Evolutionary conservation across 1,140 invertebrate genomes (phyloP).

Genomic region (Rhopalosiphum padi): DNA sequence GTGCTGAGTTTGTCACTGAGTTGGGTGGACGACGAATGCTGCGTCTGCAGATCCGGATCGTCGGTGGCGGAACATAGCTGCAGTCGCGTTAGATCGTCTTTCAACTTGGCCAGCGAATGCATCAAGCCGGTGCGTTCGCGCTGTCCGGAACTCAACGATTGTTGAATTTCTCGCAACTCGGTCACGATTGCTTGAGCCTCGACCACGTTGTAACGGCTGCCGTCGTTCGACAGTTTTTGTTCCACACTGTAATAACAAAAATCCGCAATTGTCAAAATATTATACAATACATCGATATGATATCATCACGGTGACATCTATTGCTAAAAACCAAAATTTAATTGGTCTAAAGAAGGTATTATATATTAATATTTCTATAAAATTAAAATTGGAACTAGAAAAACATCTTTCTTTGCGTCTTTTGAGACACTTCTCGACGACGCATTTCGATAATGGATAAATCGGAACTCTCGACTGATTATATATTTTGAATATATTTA

Average conservation of each 20-base stretch:
- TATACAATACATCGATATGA: background rate
- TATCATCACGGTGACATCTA: background rate
- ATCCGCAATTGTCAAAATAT: background rate
- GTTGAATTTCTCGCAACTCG: slow-evolving; percentile 91
- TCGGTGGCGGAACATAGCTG: slow-evolving; percentile 74
- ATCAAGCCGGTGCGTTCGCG: slow-evolving; percentile 93
- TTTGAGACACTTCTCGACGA: background rate
- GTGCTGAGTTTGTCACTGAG: slow-evolving; percentile 76
- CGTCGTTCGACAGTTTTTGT: slow-evolving; percentile 71
- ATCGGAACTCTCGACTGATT: background rate
- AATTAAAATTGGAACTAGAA: background rate
- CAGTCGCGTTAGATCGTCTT: slow-evolving; percentile 88
- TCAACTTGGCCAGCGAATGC: slow-evolving; percentile 89
- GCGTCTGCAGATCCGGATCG: slow-evolving; percentile 75
- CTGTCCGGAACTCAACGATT: slow-evolving; percentile 86
- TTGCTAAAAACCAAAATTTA: background rate
- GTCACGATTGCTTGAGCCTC: slow-evolving; percentile 94
- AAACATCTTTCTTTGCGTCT: background rate
- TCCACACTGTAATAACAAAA: slow-evolving; percentile 57
- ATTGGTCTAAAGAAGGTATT: background rate
- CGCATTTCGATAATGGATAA: background rate
- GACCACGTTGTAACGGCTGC: slow-evolving; percentile 87
- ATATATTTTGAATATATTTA: background rate
- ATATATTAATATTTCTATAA: background rate
- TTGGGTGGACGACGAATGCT: slow-evolving; percentile 77